These are phyloP conservation scores for Dolichoris vasculosae DNA, from an alignment of 1,140 invertebrate species.

Conservation along the genomic window DNA sequence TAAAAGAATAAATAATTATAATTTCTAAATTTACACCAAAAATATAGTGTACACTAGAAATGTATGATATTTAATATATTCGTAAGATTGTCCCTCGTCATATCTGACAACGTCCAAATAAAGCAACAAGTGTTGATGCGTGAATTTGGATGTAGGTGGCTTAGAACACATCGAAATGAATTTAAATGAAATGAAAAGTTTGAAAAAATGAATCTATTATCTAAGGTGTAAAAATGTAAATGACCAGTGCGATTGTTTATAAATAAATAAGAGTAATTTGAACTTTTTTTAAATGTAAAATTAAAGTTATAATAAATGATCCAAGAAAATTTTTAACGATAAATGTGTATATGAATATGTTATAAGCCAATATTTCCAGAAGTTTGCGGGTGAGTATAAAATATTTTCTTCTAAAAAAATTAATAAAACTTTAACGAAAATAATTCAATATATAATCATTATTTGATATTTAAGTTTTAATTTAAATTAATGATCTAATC, in stretches of 20 bases:
- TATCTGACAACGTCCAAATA: constrained; percentile 28
- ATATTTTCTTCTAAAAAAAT: no score
- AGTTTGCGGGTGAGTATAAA: no score
- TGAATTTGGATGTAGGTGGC: constrained; percentile 18
- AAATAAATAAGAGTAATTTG: constrained; percentile 44
- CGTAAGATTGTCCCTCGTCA: constrained; percentile 7
- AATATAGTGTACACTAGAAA: constrained; percentile 31
- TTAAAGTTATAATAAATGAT: constrained; percentile 48
- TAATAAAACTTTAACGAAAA: no score
- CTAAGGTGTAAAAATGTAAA: constrained; percentile 52
- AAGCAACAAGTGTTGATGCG: background rate
- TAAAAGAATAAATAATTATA: background rate
- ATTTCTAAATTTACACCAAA: constrained; percentile 27
- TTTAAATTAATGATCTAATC: no score
- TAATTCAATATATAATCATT: no score
- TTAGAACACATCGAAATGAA: constrained; percentile 41
- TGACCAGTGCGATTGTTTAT: constrained; percentile 43
- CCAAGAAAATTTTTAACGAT: constrained; percentile 35
- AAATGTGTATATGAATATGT: background rate
- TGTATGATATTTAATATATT: constrained; percentile 32
- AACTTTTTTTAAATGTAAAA: constrained; percentile 52
- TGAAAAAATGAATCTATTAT: constrained; percentile 1
- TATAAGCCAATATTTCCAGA: background rate
- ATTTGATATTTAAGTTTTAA: no score
- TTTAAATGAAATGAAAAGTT: background rate